Conservation (phyloP, 2,888 invertebrate species). For the Oligia latruncula region DNA sequence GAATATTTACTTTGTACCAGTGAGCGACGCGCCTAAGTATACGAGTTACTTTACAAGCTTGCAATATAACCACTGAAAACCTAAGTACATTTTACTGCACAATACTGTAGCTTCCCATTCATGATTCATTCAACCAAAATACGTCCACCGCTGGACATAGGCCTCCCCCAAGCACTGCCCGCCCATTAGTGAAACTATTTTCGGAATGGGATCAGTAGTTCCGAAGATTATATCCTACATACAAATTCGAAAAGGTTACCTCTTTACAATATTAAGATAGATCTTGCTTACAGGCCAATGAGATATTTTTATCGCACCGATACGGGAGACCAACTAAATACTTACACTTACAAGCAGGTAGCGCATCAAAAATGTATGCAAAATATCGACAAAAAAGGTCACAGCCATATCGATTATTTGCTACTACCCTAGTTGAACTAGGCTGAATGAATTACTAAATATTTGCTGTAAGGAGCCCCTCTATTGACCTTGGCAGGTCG, state of each 20-base stretch:
- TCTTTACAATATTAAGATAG: background rate
- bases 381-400: conserved; percentile 43
- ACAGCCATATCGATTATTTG: conserved; percentile 46
- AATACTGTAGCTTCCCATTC: background rate
- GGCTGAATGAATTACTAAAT: conserved; percentile 54
- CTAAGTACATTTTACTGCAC: background rate
- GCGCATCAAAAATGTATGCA: conserved; percentile 31
- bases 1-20: too few relatives aligned
- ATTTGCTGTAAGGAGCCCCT: conserved; percentile 33
- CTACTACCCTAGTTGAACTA: conserved; percentile 33
- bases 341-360: background rate
- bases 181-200: background rate
- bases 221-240: background rate
- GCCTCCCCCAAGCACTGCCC: too few relatives aligned
- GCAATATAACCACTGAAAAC: background rate
- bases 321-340: background rate
- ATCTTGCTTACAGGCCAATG: background rate
- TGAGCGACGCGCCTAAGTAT: too few relatives aligned
- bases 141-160: too few relatives aligned
- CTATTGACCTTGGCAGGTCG: conserved; percentile 47
- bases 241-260: background rate
- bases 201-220: background rate
- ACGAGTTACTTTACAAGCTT: background rate
- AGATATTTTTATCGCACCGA: background rate
- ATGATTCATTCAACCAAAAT: too few relatives aligned